A percentile compares a stretch with the other conserved stretches of the same genome.
Conservation (phyloP, 1,140 invertebrate genomes). For the Liolophura sinensis region DNA sequence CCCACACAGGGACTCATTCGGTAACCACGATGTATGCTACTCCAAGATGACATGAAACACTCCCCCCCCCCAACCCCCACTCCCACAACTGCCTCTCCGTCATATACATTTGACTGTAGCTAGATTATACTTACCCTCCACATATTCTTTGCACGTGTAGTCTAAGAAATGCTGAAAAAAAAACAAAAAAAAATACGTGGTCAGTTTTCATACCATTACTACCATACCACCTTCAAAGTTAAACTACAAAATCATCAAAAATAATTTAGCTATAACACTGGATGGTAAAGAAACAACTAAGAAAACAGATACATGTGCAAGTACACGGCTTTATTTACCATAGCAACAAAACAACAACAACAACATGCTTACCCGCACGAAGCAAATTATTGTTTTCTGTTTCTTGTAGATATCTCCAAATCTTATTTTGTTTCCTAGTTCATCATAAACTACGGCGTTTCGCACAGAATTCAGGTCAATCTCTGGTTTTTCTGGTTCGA, state of each 20-base stretch:
- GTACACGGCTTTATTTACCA: neutral
- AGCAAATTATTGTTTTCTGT: constrained; percentile 42
- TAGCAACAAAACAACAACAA: neutral
- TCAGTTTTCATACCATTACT: neutral
- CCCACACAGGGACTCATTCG: no score
- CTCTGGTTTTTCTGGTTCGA: constrained; percentile 21
- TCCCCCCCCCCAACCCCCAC: no score
- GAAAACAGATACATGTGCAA: constrained; percentile 1
- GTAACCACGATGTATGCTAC: no score
- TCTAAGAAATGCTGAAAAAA: constrained; percentile 45
- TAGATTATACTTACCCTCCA: constrained; percentile 37
- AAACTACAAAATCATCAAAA: neutral
- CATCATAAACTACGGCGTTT: constrained; percentile 30
- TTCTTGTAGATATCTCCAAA: constrained; percentile 42
- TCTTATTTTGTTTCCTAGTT: constrained; percentile 36
- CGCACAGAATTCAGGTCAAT: constrained; percentile 19
- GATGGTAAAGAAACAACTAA: constrained; percentile 5
- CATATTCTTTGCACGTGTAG: constrained; percentile 49
- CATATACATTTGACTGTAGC: neutral
- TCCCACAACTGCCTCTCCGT: neutral
- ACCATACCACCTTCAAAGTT: constrained; percentile 1
- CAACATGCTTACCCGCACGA: constrained; percentile 29
- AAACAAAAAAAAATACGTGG: constrained; percentile 9
- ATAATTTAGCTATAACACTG: no score
- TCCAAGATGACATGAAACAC: no score